phyloP scores from a whole-genome alignment of 92 coral and sea anemone genomes.

The Phenganax stokvisi region DNA sequence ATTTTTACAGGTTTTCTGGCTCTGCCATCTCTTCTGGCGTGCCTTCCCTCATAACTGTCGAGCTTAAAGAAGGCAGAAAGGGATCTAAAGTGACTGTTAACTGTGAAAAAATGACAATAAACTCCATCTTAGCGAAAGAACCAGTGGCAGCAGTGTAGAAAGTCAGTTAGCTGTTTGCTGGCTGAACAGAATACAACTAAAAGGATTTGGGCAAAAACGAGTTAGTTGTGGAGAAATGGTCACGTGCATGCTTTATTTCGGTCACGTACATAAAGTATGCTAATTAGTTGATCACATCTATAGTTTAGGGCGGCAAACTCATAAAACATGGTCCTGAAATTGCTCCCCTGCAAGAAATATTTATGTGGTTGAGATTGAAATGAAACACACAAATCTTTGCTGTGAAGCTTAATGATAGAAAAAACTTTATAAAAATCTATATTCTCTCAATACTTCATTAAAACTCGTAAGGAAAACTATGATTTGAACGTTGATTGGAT shows the following conservation, averaged over 20 bases:
- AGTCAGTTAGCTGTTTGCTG: conserved; percentile 31
- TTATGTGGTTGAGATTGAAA: no score
- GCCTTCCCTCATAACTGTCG: conserved; percentile 67
- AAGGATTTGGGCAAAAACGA: neutral
- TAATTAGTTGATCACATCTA: neutral
- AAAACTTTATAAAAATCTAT: no score
- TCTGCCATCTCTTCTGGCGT: conserved; percentile 71
- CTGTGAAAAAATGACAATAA: conserved; percentile 89
- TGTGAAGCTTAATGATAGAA: no score
- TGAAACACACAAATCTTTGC: no score
- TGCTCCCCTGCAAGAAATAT: no score
- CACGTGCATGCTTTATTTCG: neutral
- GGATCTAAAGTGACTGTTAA: conserved; percentile 77
- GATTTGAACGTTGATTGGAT: no score
- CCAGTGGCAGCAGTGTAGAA: conserved; percentile 58
- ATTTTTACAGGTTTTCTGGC: conserved; percentile 69
- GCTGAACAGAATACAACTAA: conserved; percentile 1
- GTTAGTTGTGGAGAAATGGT: neutral
- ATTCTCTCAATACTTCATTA: no score
- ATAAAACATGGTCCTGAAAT: no score
- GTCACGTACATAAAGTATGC: neutral
- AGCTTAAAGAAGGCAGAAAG: conserved; percentile 59
- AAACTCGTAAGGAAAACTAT: no score
- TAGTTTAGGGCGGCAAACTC: no score
- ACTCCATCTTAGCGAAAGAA: conserved; percentile 90